These are phyloP conservation scores for Lycophotia porphyrea DNA, from an alignment of 2,888 invertebrate genomes.

Conservation along the genomic window DNA sequence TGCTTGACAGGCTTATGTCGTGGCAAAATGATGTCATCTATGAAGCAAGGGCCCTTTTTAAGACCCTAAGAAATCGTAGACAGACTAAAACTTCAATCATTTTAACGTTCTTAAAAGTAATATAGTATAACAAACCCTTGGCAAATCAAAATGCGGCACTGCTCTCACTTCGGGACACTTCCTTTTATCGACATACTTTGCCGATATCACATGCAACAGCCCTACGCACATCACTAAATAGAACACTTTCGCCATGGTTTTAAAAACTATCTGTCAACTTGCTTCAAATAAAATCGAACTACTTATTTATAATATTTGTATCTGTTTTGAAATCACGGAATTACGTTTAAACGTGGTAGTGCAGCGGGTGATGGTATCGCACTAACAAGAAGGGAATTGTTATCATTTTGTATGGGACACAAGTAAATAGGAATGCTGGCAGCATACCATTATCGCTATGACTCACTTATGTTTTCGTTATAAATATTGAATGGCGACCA, in stretches of 20 bases:
- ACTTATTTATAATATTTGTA: neutral
- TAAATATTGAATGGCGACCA: constrained; percentile 66
- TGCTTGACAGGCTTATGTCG: constrained; percentile 1
- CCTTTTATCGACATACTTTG: constrained; percentile 90
- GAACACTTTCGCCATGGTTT: constrained; percentile 69
- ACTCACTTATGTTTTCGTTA: constrained; percentile 72
- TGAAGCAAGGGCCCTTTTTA: neutral
- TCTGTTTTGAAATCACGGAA: constrained; percentile 30
- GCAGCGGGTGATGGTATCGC: constrained; percentile 76
- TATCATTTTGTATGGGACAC: constrained; percentile 88
- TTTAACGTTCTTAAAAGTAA: neutral
- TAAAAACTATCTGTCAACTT: constrained; percentile 3
- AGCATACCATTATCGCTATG: constrained; percentile 87
- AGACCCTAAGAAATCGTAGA: neutral
- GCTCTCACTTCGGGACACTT: constrained; percentile 95
- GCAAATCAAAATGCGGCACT: constrained; percentile 94
- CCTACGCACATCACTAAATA: constrained; percentile 70
- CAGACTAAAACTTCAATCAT: neutral
- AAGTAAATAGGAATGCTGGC: constrained; percentile 84
- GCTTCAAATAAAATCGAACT: neutral
- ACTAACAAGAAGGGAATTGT: constrained; percentile 88
- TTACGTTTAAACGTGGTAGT: constrained; percentile 75
- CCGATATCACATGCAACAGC: constrained; percentile 61
- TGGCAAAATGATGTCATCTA: constrained; percentile 22
- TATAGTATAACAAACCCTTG: constrained; percentile 88